Evolutionary conservation across 2,888 invertebrate genomes (phyloP), one percentile per base, ranked within the genome.

Genomic region (Cryptophagus acutangulus): DNA sequence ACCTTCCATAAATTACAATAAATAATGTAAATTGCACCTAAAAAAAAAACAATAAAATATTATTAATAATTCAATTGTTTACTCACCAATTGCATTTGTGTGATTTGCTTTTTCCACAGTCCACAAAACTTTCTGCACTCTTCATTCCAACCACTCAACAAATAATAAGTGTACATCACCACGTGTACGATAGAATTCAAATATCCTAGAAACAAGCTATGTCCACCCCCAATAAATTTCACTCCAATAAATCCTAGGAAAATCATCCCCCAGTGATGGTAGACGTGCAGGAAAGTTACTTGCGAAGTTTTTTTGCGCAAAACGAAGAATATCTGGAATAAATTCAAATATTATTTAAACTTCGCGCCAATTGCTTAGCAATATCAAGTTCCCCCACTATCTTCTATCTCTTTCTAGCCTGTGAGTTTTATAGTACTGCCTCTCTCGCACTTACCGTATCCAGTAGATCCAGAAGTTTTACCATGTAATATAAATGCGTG

Each of bases 71-170:
- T 25, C 25, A 18, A 10, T 12, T 8, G 3, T 26, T 26, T 46
- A 67, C 74, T 71, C 68, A 80, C 78, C 63, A 92, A 76, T 70
- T 93, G 92, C 53, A 91, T 61, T 59, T 84, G 85, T 0, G 92
- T 92, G 44, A 93, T 82, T 58, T 87, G 76, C 49, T 84, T 86
- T 63, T 92, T 92, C 84, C 89, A 86, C 84, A 86, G 86, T 1
- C 84, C 64, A 37, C 81, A 81, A 15, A 42, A 36, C 42, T 81
- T 72, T 51, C 83, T 81, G 57, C 82, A 75, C 33, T 75, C 74
- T 0, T 85, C 84, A 29, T 84, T 75, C 41, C 82, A 70, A 0
- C 88, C 86, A 1, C 87, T 78, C 45, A 86, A 59, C 8, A 88
- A 75, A 62, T 92, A 92, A 64, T 92, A 87, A 1, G 73, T 71